Base-by-base conservation (phyloP, 2,888 invertebrate species). In the Thymelicus acteon region DNA sequence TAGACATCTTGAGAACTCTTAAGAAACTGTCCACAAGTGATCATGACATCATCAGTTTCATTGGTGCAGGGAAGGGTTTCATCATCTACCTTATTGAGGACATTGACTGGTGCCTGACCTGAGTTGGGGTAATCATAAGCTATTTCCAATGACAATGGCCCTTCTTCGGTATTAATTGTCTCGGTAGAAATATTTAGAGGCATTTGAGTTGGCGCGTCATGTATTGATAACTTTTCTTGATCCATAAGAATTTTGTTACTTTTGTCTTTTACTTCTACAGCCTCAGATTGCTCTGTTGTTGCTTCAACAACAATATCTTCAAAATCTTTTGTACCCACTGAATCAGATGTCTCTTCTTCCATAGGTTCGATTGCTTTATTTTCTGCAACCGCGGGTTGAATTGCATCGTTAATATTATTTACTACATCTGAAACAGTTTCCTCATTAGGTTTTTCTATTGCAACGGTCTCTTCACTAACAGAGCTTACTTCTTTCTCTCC, bases 11-110 rank as follows among this genome's bases (percentile, higher is more conserved):
- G 89, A 4, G 91, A 89, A 65, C 67, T 78, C 62, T 79, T 81
- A 0, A 84, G 60, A 2, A 76, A 71, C 82, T 93, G 93, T 4
- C 91, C 92, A 70, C 92, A 92, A 74, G 90, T 90, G 62, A 93
- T 92, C 74, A 89, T 88, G 5, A 92, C 76, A 74, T 93, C 93
- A 74, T 93, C 92, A 0, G 89, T 90, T 8, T 92, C 92, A 73
- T 87, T 91, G 0, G 88, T 87, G 70, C 88, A 87, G 0, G 93
- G 91, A 13, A 92, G 76, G 68, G 87, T 87, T 47, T 91, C 91
- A 13, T 87, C 89, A 7, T 91, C 89, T n/a, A 82, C 77, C 75
- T 82, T 88, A 10, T 91, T 92, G 15, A 91, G 61, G 2, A 84
- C 75, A 3, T 80, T 78, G 0, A 88, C 82, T 77, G 82, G 84